These are phyloP conservation scores for Agrotis puta DNA, from an alignment of 2,888 invertebrate species.

Conservation along the genomic window DNA sequence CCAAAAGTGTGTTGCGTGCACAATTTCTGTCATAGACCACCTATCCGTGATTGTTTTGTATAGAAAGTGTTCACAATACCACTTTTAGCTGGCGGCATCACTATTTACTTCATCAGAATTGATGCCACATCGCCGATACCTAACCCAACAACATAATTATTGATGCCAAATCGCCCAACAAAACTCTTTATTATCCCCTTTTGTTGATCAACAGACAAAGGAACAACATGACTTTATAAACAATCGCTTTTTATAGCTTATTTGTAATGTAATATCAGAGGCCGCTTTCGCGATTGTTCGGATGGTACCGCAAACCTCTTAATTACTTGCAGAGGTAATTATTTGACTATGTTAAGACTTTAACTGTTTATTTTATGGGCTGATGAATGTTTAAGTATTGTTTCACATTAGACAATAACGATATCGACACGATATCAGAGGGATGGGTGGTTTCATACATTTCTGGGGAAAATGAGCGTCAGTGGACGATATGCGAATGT, in stretches of 20 bases:
- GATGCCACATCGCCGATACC: neutral
- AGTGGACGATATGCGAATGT: too few relatives aligned
- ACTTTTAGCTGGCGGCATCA: neutral
- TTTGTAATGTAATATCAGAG: slow-evolving; percentile 27
- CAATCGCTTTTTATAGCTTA: slow-evolving; percentile 47
- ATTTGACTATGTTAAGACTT: slow-evolving; percentile 59
- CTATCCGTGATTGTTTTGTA: neutral
- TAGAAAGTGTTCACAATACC: neutral
- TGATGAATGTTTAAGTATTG: slow-evolving; percentile 12
- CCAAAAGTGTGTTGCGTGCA: neutral
- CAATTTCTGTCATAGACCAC: neutral
- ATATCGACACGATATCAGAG: too few relatives aligned
- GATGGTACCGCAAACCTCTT: slow-evolving; percentile 70
- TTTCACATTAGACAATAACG: too few relatives aligned
- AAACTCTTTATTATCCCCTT: slow-evolving; percentile 3
- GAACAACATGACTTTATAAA: slow-evolving; percentile 37
- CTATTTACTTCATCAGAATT: neutral
- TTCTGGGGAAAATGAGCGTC: too few relatives aligned
- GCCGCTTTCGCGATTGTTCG: slow-evolving; percentile 56
- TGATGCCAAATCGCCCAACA: neutral
- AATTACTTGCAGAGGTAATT: slow-evolving; percentile 78
- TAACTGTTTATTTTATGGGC: slow-evolving; percentile 20
- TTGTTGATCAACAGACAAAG: slow-evolving; percentile 21
- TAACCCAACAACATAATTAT: too few relatives aligned
- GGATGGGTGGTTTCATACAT: too few relatives aligned